Evolutionary conservation across 1,140 invertebrate species (phyloP).

Genomic region (Eulimnadia texana): DNA sequence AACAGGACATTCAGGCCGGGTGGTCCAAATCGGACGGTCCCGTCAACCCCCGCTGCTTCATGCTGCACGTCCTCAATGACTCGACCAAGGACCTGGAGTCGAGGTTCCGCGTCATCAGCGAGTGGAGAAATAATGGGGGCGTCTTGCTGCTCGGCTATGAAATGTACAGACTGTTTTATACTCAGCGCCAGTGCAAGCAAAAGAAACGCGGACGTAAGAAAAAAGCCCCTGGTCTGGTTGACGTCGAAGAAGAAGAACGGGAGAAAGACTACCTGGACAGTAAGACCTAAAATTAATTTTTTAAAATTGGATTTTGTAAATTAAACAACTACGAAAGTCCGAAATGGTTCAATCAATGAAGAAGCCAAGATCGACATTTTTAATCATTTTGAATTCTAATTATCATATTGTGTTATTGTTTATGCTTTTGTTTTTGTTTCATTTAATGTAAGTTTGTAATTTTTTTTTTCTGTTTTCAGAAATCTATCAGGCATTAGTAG

Average conservation of each 20-base stretch:
- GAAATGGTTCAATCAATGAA: too few relatives aligned
- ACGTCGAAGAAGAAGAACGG: slow-evolving; percentile 49
- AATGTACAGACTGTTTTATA: slow-evolving; percentile 49
- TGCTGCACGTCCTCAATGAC: slow-evolving; percentile 82
- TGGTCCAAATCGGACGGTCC: slow-evolving; percentile 19
- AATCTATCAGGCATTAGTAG: slow-evolving; percentile 70
- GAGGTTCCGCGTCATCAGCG: slow-evolving; percentile 45
- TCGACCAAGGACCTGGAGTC: slow-evolving; percentile 79
- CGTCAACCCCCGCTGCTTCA: slow-evolving; percentile 56
- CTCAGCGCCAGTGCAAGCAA: slow-evolving; percentile 53
- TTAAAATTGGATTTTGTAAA: slow-evolving; percentile 1
- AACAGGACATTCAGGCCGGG: slow-evolving; percentile 25
- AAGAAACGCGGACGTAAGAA: slow-evolving; percentile 28
- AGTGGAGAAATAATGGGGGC: slow-evolving; percentile 77
- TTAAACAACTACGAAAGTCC: too few relatives aligned
- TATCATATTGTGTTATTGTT: too few relatives aligned
- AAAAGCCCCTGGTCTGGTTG: slow-evolving; percentile 38
- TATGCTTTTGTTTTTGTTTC: neutral
- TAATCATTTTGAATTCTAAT: too few relatives aligned
- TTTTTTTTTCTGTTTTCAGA: slow-evolving; percentile 35
- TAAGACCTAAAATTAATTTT: slow-evolving; percentile 27
- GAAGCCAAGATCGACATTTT: too few relatives aligned
- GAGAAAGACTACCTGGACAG: slow-evolving; percentile 71
- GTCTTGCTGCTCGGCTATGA: slow-evolving; percentile 96
- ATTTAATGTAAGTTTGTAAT: neutral